Evolutionary conservation across 2,888 invertebrate species (phyloP).

Genomic region (Tigriopus californicus): DNA sequence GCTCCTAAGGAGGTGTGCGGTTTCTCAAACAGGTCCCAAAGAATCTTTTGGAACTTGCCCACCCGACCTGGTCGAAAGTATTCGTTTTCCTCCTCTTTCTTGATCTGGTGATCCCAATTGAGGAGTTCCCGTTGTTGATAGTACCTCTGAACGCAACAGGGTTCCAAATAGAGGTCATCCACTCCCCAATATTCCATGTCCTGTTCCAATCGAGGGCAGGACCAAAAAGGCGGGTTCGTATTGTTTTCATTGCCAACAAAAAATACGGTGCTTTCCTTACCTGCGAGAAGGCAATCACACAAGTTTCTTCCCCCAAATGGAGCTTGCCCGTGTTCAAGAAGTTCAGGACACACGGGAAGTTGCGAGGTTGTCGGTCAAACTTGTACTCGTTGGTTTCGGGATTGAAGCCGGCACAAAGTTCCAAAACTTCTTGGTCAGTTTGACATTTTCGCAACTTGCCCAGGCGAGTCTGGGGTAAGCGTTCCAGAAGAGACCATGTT

Average conservation of each 20-base stretch:
- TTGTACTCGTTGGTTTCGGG: constrained; percentile 27
- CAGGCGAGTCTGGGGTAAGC: constrained; percentile 32
- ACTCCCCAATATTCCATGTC: constrained; percentile 35
- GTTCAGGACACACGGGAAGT: constrained; percentile 32
- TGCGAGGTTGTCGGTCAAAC: constrained; percentile 33
- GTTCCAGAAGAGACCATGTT: constrained; percentile 32
- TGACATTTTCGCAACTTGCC: constrained; percentile 28
- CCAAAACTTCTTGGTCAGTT: constrained; percentile 28
- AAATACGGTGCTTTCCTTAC: not conserved
- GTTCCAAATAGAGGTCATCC: constrained; percentile 33
- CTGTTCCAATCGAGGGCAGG: not conserved
- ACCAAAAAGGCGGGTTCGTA: too few species aligned
- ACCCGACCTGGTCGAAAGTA: constrained; percentile 30
- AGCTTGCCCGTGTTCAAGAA: constrained; percentile 33
- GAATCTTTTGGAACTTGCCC: constrained; percentile 28
- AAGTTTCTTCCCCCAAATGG: constrained; percentile 33
- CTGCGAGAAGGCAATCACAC: constrained; percentile 36
- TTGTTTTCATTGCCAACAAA: too few species aligned
- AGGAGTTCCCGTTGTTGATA: constrained; percentile 34
- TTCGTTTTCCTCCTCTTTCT: constrained; percentile 27
- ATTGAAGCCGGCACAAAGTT: constrained; percentile 33
- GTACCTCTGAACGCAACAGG: constrained; percentile 34
- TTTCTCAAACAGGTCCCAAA: constrained; percentile 34
- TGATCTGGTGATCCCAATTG: constrained; percentile 29
- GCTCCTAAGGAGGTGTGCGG: constrained; percentile 33